phyloP scores from a whole-genome alignment of 2,888 invertebrate species.

The Patella depressa region DNA sequence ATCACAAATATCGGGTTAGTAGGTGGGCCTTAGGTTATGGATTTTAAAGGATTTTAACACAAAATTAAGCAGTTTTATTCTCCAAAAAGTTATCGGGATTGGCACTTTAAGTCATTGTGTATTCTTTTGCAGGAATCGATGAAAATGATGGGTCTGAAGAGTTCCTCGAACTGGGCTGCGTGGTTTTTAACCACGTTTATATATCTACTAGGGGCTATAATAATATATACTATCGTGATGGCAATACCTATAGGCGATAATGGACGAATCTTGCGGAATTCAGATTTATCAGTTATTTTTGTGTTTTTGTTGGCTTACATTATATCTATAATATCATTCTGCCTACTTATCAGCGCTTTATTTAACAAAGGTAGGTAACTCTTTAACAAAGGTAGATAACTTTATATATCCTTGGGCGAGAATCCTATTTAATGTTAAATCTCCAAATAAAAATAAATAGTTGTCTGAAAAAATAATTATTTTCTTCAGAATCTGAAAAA shows the following conservation, averaged over 20 bases:
- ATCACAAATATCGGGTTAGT: too few species aligned
- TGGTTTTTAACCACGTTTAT: slow-evolving; percentile 86
- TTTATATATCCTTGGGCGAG: background rate
- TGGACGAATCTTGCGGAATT: slow-evolving; percentile 49
- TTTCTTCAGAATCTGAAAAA: too few species aligned
- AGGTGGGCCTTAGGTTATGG: too few species aligned
- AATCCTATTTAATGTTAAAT: too few species aligned
- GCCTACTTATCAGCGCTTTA: slow-evolving; percentile 85
- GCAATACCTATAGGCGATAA: slow-evolving; percentile 45
- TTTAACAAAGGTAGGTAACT: slow-evolving; percentile 81
- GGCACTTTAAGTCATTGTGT: background rate
- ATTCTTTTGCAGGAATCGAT: slow-evolving; percentile 80
- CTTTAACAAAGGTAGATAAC: background rate
- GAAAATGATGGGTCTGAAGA: slow-evolving; percentile 90
- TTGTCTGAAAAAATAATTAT: too few species aligned
- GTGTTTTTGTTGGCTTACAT: slow-evolving; percentile 82
- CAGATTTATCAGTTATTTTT: slow-evolving; percentile 79
- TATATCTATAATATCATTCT: slow-evolving; percentile 81
- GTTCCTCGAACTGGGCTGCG: slow-evolving; percentile 87
- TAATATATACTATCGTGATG: slow-evolving; percentile 71
- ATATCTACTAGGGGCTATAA: slow-evolving; percentile 77
- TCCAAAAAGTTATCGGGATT: too few species aligned
- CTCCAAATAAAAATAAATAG: too few species aligned
- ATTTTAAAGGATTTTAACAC: too few species aligned
- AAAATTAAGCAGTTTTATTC: too few species aligned